Evolutionary conservation across 2,888 invertebrate genomes (phyloP), one percentile per base, ranked within the genome.

Genomic region (Bellardia pandia): DNA sequence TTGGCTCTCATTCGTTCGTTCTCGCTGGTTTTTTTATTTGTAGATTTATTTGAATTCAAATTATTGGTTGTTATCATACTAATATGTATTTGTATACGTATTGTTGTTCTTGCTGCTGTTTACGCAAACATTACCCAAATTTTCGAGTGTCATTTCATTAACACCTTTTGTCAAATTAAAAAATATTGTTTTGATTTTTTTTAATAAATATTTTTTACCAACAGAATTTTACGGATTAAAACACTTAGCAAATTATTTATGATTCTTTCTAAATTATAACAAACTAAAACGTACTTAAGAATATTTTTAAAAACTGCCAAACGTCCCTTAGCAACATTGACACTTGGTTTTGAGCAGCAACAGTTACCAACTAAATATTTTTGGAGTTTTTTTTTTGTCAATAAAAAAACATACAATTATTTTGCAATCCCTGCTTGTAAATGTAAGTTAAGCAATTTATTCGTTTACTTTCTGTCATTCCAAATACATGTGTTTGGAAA

Each of bases 301-400:
- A 42, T 1, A 16, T 40, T 48, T 30, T 6, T 2, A 1, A 66
- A 68, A 33, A 69, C 48, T 23, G 37, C 60, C 30, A 30, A 60
- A 40, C 8, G 9, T 33, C 48, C 30, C 30, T 48, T 37, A 6
- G 4, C 37, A 6, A 4, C 23, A 23, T 42, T 42, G 42, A 16
- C n/a, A 33, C 62, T 40, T 62, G 14, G 37, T 16, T 45, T 48
- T 66, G 9, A 82, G 77, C 33, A 68, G 86, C 86, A 86, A 86
- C 86, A 86, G 86, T 86, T 86, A 77, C 23, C 11, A 62, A 53
- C n/a, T 56, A n/a, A 8, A 37, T 30, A 30, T 45, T 51, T 56
- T 64, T 37, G 4, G n/a, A 8, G 33, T 45, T 45, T 11, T 45
- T 42, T 42, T 42, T 1, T 11, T 11, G 3, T 1, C 13, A 3